Percentiles rank a stretch among this genome's conserved stretches.
Evolutionary conservation across 64 coral and sea anemone genomes (phyloP).

Genomic region (Stichodactyla mertensii): DNA sequence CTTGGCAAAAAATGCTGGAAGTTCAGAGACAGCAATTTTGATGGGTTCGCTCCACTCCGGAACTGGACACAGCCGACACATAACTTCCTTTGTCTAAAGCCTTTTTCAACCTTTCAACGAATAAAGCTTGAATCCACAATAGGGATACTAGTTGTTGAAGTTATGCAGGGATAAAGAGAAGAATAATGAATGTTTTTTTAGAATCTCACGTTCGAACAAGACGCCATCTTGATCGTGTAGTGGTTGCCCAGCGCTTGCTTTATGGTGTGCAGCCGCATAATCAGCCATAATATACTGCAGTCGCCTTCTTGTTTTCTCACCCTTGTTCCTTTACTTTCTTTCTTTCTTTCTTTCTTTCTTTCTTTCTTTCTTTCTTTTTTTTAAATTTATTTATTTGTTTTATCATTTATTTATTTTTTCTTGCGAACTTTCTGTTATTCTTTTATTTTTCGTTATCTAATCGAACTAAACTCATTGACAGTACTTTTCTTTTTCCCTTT

Average conservation of each 20-base stretch:
- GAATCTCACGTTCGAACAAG: not conserved
- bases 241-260: not conserved
- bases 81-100: conserved; percentile 10
- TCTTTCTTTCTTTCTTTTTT: not conserved
- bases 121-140: not conserved
- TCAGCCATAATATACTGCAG: not conserved
- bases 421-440: not conserved
- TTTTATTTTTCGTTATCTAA: not conserved
- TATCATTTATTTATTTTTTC: too few species aligned
- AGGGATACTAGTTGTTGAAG: not conserved
- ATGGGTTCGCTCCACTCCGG: conserved; percentile 94
- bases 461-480: too few species aligned
- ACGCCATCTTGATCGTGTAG: conserved; percentile 2
- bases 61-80: conserved; percentile 95
- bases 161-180: not conserved
- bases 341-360: not conserved
- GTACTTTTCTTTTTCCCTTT: too few species aligned
- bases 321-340: not conserved
- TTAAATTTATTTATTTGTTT: not conserved
- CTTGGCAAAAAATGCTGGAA: conserved; percentile 85
- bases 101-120: not conserved
- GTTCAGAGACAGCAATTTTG: conserved; percentile 61
- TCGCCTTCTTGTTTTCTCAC: not conserved
- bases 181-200: conserved; percentile 5
- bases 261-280: not conserved